Conservation (phyloP, 2,797 vertebrate genomes). For the Acrossocheilus wenchowensis region DNA sequence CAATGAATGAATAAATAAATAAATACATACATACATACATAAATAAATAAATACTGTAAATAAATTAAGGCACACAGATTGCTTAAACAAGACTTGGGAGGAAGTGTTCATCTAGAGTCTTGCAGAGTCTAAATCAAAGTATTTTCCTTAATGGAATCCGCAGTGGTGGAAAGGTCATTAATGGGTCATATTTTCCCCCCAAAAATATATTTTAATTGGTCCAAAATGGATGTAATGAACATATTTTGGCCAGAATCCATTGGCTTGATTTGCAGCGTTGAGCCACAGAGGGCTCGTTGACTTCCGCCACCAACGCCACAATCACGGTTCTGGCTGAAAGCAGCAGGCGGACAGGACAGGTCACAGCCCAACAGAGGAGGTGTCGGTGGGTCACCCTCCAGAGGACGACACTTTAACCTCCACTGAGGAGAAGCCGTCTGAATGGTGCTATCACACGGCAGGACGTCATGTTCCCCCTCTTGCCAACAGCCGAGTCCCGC, state of each 20-base stretch:
- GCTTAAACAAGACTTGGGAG: not conserved
- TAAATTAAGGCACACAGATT: too few species aligned
- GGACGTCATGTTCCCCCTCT: slow-evolving; percentile 55
- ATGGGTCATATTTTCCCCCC: not conserved
- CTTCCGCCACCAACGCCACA: not conserved
- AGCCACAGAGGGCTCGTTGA: not conserved
- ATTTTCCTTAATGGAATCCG: not conserved
- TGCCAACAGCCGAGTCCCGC: slow-evolving; percentile 50
- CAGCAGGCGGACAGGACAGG: slow-evolving; percentile 56
- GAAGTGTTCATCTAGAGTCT: not conserved
- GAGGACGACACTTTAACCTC: slow-evolving; percentile 46
- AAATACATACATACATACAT: too few species aligned
- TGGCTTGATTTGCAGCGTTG: not conserved
- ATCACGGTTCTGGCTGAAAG: not conserved
- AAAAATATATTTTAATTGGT: not conserved
- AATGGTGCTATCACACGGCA: slow-evolving; percentile 54
- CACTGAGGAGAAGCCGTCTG: slow-evolving; percentile 41
- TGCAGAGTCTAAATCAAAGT: not conserved
- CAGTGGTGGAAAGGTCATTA: not conserved
- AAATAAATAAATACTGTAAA: too few species aligned
- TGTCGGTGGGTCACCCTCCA: slow-evolving; percentile 54
- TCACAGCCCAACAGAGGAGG: slow-evolving; percentile 59
- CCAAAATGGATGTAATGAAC: not conserved
- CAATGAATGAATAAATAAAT: too few species aligned
- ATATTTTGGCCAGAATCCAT: not conserved